Evolutionary conservation across 2,888 invertebrate species (phyloP), one percentile per base, ranked within the genome.

Genomic region (Eurytoma adleriae): DNA sequence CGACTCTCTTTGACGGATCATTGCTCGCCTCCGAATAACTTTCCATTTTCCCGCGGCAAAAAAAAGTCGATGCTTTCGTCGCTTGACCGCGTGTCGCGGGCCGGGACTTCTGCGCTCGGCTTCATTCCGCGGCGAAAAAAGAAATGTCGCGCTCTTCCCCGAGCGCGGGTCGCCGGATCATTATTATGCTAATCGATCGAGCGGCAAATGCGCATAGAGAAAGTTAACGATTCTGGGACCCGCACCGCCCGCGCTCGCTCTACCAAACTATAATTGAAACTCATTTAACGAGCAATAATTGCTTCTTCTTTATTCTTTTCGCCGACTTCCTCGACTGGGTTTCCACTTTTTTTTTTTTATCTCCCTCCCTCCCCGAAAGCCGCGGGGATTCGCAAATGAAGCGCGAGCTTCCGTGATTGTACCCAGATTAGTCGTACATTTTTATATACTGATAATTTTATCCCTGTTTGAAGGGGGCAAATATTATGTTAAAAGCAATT

Each of bases 111-210:
- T 27, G 61, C 7, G 67, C 64, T 52, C 40, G 57, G 57, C 50
- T 50, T 48, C 56, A 59, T 12, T 16, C 7, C 40, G 7, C 20
- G 7, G 61, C 20, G n/a, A 52, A 74, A 64, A 71, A 72, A 73
- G 24, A 64, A 79, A 69, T 62, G 72, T 77, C 72, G 50, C 76
- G n/a, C 12, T 18, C 64, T 40, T 64, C 64, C 24, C 18, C 64
- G 48, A 13, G 18, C 62, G 68, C 69, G 66, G 5, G 24, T 7
- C 24, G 54, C n/a, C 61, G 40, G 57, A 67, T 71, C 75, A 57
- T 76, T 78, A 81, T 81, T 81, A 81, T 78, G 72, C 81, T 78
- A 78, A 81, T 81, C 78, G 78, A 81, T 81, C 78, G 81, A 81
- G 50, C 81, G 72, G 75, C 75, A 78, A 81, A 81, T 78, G 78